Evolutionary conservation across 2,888 invertebrate species (phyloP).

Genomic region (Amphipyra tragopoginis): DNA sequence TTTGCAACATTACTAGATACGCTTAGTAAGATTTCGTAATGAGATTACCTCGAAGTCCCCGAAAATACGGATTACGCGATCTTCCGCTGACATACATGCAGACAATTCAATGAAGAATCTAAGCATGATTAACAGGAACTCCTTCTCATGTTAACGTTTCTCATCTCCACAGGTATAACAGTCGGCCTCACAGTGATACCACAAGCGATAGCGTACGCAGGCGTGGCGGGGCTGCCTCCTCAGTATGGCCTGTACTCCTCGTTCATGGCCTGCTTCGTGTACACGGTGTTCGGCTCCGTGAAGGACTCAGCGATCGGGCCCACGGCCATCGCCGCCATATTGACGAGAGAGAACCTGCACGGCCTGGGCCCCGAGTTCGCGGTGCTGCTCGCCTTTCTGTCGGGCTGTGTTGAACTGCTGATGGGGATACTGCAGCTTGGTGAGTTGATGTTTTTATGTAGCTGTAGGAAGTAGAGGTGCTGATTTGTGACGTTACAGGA

Average conservation of each 20-base stretch:
- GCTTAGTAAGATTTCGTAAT: no score
- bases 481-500: no score
- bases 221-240: constrained; percentile 93
- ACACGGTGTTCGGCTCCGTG: constrained; percentile 95
- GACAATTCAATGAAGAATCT: no score
- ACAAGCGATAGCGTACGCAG: constrained; percentile 95
- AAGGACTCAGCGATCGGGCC: constrained; percentile 94
- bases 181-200: constrained; percentile 95
- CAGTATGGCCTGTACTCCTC: constrained; percentile 97
- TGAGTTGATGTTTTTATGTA: constrained; percentile 68
- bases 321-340: constrained; percentile 95
- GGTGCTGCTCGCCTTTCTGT: constrained; percentile 92
- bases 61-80: not conserved
- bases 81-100: not conserved
- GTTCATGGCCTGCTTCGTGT: constrained; percentile 98
- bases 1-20: no score
- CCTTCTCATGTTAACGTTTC: not conserved
- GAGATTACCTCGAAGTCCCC: no score
- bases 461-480: no score
- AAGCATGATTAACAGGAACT: no score
- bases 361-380: constrained; percentile 93
- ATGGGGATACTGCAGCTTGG: constrained; percentile 94
- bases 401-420: constrained; percentile 92
- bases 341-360: constrained; percentile 93
- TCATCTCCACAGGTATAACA: constrained; percentile 80